Base-by-base conservation (phyloP, 2,888 invertebrate species). In the Dicyrtoma fusca region DNA sequence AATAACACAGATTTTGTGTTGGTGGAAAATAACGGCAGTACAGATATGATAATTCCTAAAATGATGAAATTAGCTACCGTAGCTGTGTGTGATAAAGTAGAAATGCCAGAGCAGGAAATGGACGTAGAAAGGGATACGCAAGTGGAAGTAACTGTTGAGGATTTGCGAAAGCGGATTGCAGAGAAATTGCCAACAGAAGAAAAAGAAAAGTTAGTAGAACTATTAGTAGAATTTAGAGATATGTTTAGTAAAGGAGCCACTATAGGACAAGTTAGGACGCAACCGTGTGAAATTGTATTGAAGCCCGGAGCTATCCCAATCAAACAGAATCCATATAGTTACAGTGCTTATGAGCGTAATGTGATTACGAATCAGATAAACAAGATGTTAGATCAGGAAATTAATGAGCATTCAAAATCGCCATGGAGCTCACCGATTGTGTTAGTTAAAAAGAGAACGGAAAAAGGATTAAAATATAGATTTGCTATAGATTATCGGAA, bases 401-500 rank as follows among this genome's bases (percentile, higher is more conserved):
- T 57, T 1, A 23, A 23, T 10, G 3, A n/a, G 11, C 21, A 23
- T 4, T 25, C 25, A 13, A 10, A 11, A 6, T 23, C 23, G 6
- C 57, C 57, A 14, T 57, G 25, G 25, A n/a, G 14, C 14, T 23
- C 23, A 23, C 57, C 57, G 3, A 14, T 21, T 11, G 25, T 21
- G 1, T n/a, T 57, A 25, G 23, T 21, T 6, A 14, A 23, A 3
- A 11, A 8, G 1, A 26, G 21, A 6, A 23, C 17, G 14, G 82
- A 82, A 69, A 78, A 77, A 42, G 77, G 79, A 42, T 80, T 79
- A 8, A 78, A 79, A 69, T 79, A 71, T 57, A 49, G 81, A 57
- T 75, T 82, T 13, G 80, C 81, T 61, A 79, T 81, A 0, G 82
- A 82, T 65, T 82, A 76, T 68, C 68, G 82, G 1, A 73, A 65